phyloP scores from a whole-genome alignment of 1,140 invertebrate genomes.

The Drosophila orosa region DNA sequence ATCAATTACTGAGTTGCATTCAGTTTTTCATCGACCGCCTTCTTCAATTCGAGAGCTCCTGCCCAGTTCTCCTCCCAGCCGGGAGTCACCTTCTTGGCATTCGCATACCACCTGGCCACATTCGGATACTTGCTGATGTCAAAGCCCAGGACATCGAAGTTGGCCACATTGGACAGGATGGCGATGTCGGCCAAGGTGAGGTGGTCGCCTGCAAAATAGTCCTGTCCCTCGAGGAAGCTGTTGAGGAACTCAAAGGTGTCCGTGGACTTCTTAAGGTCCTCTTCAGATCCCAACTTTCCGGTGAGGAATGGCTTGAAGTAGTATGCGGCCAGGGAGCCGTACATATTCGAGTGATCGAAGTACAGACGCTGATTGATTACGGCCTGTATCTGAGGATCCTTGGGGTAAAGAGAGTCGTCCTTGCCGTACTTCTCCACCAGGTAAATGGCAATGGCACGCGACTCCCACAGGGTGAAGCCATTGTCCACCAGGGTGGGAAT shows the following conservation, averaged over 20 bases:
- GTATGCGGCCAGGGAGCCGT: conserved; percentile 81
- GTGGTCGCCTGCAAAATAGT: conserved; percentile 42
- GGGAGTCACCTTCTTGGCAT: conserved; percentile 46
- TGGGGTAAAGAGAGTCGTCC: conserved; percentile 86
- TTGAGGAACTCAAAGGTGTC: conserved; percentile 34
- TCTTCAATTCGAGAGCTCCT: conserved; percentile 17
- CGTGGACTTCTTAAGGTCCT: conserved; percentile 40
- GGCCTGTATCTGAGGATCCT: conserved; percentile 85
- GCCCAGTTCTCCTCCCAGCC: conserved; percentile 55
- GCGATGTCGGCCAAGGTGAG: conserved; percentile 55
- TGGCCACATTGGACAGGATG: conserved; percentile 46
- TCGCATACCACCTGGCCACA: conserved; percentile 49
- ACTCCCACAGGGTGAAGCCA: conserved; percentile 64
- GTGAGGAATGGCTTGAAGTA: conserved; percentile 87
- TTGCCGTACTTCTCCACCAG: conserved; percentile 75
- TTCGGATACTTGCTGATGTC: conserved; percentile 55
- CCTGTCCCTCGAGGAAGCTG: conserved; percentile 48
- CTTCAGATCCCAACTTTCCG: conserved; percentile 20
- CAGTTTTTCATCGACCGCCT: neutral
- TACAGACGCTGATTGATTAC: conserved; percentile 86
- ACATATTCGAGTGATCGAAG: conserved; percentile 85
- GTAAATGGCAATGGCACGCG: conserved; percentile 73
- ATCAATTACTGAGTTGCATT: neutral
- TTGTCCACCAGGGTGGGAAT: conserved; percentile 71
- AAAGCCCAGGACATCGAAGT: conserved; percentile 19